Conservation (phyloP, 2,113 vertebrate species). For the Otis tarda region DNA sequence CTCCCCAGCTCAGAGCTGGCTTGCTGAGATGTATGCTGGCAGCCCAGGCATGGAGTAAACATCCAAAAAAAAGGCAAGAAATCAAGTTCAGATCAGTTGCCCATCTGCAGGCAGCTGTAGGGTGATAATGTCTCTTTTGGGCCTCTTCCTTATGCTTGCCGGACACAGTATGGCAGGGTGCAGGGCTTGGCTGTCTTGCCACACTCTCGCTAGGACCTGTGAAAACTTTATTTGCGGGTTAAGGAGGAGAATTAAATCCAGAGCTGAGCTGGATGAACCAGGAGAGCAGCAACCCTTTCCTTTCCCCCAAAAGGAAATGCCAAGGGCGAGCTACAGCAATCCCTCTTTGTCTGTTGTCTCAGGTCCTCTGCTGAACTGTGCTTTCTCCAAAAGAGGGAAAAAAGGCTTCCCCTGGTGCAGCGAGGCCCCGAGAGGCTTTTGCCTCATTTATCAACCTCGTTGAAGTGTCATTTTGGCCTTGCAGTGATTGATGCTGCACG, state of each 20-base stretch:
- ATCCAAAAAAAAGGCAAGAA: neutral
- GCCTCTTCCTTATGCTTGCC: fast-evolving
- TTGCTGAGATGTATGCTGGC: neutral
- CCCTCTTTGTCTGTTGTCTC: neutral
- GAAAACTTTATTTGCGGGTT: neutral
- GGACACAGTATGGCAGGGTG: neutral
- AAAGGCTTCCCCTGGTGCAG: neutral
- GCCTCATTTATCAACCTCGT: neutral
- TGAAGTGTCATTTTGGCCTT: neutral
- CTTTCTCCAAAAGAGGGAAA: neutral
- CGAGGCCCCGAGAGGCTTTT: neutral
- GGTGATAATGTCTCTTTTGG: neutral
- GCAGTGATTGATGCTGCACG: neutral
- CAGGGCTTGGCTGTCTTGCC: neutral
- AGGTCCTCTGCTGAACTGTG: neutral
- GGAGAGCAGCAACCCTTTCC: neutral
- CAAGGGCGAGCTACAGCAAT: neutral
- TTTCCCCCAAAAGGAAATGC: neutral
- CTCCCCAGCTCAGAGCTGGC: neutral
- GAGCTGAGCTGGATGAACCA: neutral
- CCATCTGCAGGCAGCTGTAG: neutral
- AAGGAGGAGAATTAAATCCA: neutral
- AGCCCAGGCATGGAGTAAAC: neutral
- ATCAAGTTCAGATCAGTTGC: fast-evolving
- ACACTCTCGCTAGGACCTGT: neutral